Base-by-base conservation (phyloP, 2,888 invertebrate genomes). In the Parthenolecanium corni region DNA sequence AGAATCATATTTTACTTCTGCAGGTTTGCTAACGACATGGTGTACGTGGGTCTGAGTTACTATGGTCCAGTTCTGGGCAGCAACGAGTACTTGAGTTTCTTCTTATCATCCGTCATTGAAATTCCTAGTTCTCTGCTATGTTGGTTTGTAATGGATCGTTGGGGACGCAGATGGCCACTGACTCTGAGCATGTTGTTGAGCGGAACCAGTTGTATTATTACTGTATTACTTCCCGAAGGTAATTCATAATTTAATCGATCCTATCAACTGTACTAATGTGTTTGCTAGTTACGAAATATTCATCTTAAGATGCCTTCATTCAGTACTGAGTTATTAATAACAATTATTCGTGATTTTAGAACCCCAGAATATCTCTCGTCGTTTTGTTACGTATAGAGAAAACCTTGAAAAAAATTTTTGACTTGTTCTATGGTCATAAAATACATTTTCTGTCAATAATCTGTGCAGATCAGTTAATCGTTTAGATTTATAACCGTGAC, bases 11-110 rank as follows among this genome's bases (percentile, higher is more conserved):
- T n/a, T n/a, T n/a, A n/a, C n/a, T n/a, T 25, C 62, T 64, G 5
- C 66, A 80, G 80, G 80, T 91, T 93, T 72, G 90, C 91, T 53
- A 92, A 89, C 69, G 89, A 91, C 71, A 90, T 88, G 73, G 92
- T 92, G 2, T 93, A 93, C 71, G 86, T 93, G 18, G 93, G 93
- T 0, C 77, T 93, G 42, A 91, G 90, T 68, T 91, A 92, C 71
- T 93, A 93, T 70, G 90, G 91, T 0, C 91, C 92, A 11, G 85
- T 89, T 1, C 78, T 93, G 58, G 92, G 92, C 11, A 86, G 80
- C 70, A 87, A 91, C 73, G 86, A 90, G 70, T 90, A 92, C 74
- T 78, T 92, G 70, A 91, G 90, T 70, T 93, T 93, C 73, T 82
- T 91, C 66, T 77, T 93, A 49, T 89, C 90, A 2, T 88, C 89